phyloP scores from a whole-genome alignment of 2,888 invertebrate species.

The Brachypalpus laphriformis region DNA sequence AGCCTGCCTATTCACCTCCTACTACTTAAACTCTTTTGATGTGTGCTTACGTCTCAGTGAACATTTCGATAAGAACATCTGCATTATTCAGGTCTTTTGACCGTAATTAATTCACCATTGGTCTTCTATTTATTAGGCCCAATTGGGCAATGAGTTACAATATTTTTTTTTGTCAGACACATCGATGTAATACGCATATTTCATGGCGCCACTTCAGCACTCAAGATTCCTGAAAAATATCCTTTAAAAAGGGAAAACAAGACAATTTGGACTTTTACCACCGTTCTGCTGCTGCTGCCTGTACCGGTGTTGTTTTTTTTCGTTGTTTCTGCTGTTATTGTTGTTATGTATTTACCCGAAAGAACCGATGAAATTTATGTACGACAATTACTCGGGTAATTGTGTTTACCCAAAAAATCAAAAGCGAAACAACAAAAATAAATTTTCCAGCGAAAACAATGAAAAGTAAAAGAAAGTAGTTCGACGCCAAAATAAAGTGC shows the following conservation, averaged over 20 bases:
- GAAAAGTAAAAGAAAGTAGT: constrained; percentile 67
- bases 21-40: too few relatives aligned
- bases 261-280: neutral
- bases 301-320: neutral
- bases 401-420: constrained; percentile 62
- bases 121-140: neutral
- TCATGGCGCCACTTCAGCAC: constrained; percentile 34
- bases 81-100: neutral
- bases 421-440: constrained; percentile 59
- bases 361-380: constrained; percentile 57
- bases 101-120: neutral
- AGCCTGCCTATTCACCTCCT: too few relatives aligned
- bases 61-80: neutral
- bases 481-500: constrained; percentile 70
- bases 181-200: neutral
- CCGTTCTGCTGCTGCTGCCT: neutral
- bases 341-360: constrained; percentile 48
- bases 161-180: neutral
- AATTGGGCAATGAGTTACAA: neutral
- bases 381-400: constrained; percentile 68
- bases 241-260: neutral
- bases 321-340: neutral
- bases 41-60: too few relatives aligned
- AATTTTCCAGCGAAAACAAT: constrained; percentile 47
- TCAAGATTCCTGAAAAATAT: neutral